A percentile compares a stretch with the other conserved stretches of the same genome.
Conservation (phyloP, 1,140 invertebrate species). For the Platyscapa corneri region DNA sequence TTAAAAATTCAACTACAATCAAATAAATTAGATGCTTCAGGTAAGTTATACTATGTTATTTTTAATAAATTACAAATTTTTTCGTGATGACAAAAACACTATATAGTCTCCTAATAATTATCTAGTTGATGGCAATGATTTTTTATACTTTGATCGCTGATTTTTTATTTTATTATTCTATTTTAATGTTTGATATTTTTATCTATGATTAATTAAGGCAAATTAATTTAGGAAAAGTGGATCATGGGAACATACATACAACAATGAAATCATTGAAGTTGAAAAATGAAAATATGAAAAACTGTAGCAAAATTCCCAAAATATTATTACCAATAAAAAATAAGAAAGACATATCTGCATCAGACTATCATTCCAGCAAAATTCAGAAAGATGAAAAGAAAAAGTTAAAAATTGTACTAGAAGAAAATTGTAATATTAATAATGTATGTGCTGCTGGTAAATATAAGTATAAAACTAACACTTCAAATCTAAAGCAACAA, state of each 20-base stretch:
- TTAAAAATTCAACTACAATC: conserved; percentile 63
- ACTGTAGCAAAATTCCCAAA: conserved; percentile 39
- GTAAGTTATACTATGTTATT: conserved; percentile 50
- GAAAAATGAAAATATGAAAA: conserved; percentile 39
- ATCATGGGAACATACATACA: conserved; percentile 57
- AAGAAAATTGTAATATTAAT: conserved; percentile 31
- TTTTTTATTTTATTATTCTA: conserved; percentile 40
- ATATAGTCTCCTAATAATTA: conserved; percentile 66
- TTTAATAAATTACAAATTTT: not conserved
- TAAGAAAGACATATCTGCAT: conserved; percentile 35
- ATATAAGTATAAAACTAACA: not conserved
- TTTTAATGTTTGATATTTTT: conserved; percentile 17
- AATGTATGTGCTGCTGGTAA: not conserved
- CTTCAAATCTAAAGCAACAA: not conserved
- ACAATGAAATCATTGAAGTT: conserved; percentile 48
- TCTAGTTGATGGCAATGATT: conserved; percentile 71
- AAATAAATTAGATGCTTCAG: conserved; percentile 40
- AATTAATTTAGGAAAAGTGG: conserved; percentile 45
- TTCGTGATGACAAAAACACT: conserved; percentile 59
- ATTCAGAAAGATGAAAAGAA: conserved; percentile 33
- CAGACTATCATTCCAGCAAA: not conserved
- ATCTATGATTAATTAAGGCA: conserved; percentile 37
- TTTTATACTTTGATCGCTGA: conserved; percentile 74
- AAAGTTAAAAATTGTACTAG: not conserved
- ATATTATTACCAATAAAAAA: conserved; percentile 43